These are phyloP conservation scores for Leucophenga montana DNA, from an alignment of 2,888 invertebrate species.

Conservation along the genomic window DNA sequence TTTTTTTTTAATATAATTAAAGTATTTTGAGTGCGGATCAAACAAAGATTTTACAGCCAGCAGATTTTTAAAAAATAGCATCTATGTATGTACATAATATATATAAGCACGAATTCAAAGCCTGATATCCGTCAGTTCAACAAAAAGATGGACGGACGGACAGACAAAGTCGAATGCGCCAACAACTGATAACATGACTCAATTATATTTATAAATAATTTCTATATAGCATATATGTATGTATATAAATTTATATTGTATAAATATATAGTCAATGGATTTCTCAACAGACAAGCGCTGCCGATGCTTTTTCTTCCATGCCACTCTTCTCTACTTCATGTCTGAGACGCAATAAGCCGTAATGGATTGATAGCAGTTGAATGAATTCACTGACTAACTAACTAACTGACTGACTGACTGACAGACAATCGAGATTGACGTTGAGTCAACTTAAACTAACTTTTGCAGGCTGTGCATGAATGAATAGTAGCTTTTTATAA, in stretches of 20 bases:
- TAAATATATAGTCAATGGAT: too few relatives aligned
- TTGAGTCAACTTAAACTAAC: not conserved
- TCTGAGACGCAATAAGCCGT: slow-evolving; percentile 10
- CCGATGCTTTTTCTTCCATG: not conserved
- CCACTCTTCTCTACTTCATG: not conserved
- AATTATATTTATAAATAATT: slow-evolving; percentile 3
- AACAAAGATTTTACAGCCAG: not conserved
- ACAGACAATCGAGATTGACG: not conserved
- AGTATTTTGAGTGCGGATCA: too few relatives aligned
- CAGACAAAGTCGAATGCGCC: too few relatives aligned
- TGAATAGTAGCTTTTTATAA: too few relatives aligned
- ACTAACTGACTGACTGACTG: not conserved
- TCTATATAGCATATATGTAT: not conserved
- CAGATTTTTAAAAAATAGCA: too few relatives aligned
- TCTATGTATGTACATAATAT: not conserved
- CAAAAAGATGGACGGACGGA: too few relatives aligned
- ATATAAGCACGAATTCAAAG: not conserved
- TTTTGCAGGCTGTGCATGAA: not conserved
- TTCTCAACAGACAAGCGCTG: too few relatives aligned
- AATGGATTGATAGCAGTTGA: not conserved
- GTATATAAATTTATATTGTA: too few relatives aligned
- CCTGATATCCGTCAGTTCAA: too few relatives aligned
- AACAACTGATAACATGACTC: not conserved
- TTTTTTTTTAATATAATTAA: too few relatives aligned
- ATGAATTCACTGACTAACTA: too few relatives aligned